A percentile compares a stretch with the other conserved stretches of the same genome.
Conservation (phyloP, 2,888 invertebrate species). For the Pseudeuparius sepicola region DNA sequence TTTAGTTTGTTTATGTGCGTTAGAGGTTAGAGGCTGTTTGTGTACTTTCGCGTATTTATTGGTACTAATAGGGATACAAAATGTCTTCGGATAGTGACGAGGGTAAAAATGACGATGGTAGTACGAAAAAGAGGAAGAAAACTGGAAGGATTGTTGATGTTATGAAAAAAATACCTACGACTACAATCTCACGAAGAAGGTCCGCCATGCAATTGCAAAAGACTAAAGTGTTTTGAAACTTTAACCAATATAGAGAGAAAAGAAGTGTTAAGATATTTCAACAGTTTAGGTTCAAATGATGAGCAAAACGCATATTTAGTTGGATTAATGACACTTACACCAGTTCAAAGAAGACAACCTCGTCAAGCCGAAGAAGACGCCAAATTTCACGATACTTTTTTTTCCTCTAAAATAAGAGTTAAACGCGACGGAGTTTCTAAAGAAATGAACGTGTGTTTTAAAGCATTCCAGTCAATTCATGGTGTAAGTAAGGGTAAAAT, state of each 20-base stretch:
- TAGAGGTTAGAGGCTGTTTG: slow-evolving; percentile 3
- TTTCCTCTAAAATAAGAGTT: slow-evolving; percentile 6
- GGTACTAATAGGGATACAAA: neutral
- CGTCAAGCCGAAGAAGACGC: slow-evolving; percentile 10
- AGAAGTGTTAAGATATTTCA: slow-evolving; percentile 7
- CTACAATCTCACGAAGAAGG: slow-evolving; percentile 4
- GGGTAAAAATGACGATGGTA: too few species aligned
- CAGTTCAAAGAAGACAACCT: slow-evolving; percentile 5
- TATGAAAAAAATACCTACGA: slow-evolving; percentile 4
- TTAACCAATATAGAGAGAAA: slow-evolving; percentile 5
- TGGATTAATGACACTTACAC: slow-evolving; percentile 6
- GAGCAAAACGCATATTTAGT: slow-evolving; percentile 8
- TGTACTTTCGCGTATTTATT: slow-evolving; percentile 3
- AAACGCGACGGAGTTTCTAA: slow-evolving; percentile 5
- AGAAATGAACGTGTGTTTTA: slow-evolving; percentile 8
- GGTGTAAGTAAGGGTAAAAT: slow-evolving; percentile 6
- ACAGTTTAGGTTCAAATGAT: slow-evolving; percentile 2
- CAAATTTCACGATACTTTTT: slow-evolving; percentile 7
- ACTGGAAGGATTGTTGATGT: slow-evolving; percentile 1
- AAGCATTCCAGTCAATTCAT: slow-evolving; percentile 12
- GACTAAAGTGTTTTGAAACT: slow-evolving; percentile 6
- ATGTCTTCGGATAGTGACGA: too few species aligned
- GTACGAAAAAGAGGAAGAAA: slow-evolving; percentile 5
- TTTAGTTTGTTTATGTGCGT: slow-evolving; percentile 3
- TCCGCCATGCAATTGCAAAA: slow-evolving; percentile 7